Base-by-base conservation (phyloP, 2,797 vertebrate species). In the Karalla daura region DNA sequence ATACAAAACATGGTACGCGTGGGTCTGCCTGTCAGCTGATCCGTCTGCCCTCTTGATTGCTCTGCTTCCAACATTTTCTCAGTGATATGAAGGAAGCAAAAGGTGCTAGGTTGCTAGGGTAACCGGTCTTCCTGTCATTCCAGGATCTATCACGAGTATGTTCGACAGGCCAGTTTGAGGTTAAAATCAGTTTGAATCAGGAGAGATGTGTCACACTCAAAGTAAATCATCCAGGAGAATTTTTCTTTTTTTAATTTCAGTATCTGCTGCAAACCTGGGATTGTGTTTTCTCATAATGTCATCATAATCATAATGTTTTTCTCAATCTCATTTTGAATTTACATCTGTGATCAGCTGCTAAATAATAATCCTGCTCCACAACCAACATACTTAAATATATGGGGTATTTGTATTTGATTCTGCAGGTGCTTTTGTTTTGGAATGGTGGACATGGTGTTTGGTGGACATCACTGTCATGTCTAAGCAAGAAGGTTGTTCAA, bases 91-190 rank as follows among this genome's bases (percentile, higher is more conserved):
- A 78, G 60, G 39, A 69, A 67, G 49, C 61, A 54, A 83, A 74
- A 78, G 75, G 70, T 75, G 47, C 53, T 66, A 67, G 61, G 90
- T 92, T 91, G 86, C 87, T 87, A 88, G 73, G 88, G 89, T 83
- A 88, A 91, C 89, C 80, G 7, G 56, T 60, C 80, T 72, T 74
- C 41, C 70, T 40, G 68, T 81, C 58, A 63, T 70, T 80, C 68
- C 63, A 32, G 63, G 67, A 76, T 82, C 64, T 62, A 60, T 72
- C 58, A 60, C 37, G 23, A 70, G 35, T 67, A 63, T 76, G 58
- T 78, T 87, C 67, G 66, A 66, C 58, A 67, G 59, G 53, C 44
- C 61, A 47, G 63, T 70, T 76, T 80, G 50, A 80, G 63, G 60
- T 76, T 75, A 58, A 74, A 78, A 63, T 63, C 13, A 32, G 24